A percentile compares a stretch with the other conserved stretches of the same genome.
Conservation (phyloP, 92 coral and sea anemone species). For the Isaurus tuberculatus region DNA sequence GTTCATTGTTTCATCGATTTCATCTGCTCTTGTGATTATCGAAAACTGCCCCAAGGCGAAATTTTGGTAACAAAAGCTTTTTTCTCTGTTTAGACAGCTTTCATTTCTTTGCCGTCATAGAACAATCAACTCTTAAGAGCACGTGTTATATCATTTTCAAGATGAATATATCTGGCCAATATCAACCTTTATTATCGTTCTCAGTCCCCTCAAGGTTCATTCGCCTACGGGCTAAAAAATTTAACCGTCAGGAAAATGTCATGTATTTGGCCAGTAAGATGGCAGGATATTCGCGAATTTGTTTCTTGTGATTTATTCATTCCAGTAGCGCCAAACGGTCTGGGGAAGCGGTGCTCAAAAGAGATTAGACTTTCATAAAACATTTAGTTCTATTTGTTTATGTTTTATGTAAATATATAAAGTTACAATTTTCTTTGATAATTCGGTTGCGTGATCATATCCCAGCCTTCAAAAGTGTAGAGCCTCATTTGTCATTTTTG, state of each 20-base stretch:
- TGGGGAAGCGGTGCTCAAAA: conserved; percentile 32
- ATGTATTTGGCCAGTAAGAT: conserved; percentile 28
- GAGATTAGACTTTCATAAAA: conserved; percentile 21
- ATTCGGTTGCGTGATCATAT: background rate
- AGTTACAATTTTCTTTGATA: background rate
- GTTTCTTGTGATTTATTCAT: conserved; percentile 25
- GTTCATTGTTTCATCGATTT: background rate
- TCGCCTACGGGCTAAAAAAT: conserved; percentile 4
- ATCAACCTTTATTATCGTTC: background rate
- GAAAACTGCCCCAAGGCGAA: conserved; percentile 23
- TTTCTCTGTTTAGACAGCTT: conserved; percentile 16
- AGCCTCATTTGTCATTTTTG: background rate
- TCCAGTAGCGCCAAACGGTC: conserved; percentile 39
- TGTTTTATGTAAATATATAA: conserved; percentile 8
- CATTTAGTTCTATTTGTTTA: conserved; percentile 20
- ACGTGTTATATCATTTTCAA: conserved; percentile 22
- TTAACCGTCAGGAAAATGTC: conserved; percentile 20
- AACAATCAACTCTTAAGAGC: background rate
- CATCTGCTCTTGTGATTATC: background rate
- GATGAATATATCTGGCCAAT: background rate
- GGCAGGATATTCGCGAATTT: conserved; percentile 23
- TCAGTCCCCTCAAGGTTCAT: background rate
- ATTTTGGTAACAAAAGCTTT: conserved; percentile 7
- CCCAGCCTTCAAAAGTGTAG: background rate
- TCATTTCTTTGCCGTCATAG: conserved; percentile 8